Conservation (phyloP, 2,797 vertebrate species). For the Crocodylus rhombifer region DNA sequence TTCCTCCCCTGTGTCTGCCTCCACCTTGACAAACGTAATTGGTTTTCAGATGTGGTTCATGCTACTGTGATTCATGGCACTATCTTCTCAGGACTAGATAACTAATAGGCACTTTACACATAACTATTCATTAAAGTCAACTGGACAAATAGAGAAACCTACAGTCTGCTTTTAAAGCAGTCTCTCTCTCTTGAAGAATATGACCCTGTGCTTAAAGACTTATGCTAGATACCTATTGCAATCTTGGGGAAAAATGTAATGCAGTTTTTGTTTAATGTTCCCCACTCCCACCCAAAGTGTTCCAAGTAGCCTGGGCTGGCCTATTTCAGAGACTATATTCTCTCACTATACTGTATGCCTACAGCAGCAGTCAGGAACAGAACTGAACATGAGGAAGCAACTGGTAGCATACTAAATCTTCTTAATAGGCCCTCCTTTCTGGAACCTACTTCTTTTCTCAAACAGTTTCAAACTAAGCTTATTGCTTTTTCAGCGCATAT, state of each 20-base stretch:
- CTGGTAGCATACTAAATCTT: neutral
- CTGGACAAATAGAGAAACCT: neutral
- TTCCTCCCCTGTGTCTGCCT: neutral
- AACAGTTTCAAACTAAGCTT: neutral
- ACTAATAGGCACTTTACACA: neutral
- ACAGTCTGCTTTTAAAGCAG: neutral
- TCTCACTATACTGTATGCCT: neutral
- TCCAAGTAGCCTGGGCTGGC: neutral
- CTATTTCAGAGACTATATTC: neutral
- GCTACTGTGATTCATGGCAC: neutral
- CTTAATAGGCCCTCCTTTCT: neutral
- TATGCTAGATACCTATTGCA: neutral
- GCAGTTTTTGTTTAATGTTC: too few relatives aligned
- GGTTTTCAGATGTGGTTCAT: neutral
- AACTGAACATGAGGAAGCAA: neutral
- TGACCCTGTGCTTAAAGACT: neutral
- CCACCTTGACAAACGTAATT: neutral
- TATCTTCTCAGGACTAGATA: neutral
- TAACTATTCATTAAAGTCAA: neutral
- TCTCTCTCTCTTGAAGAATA: neutral
- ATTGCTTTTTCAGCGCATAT: neutral
- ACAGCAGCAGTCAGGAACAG: neutral
- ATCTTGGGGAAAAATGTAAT: neutral
- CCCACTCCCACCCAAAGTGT: too few relatives aligned
- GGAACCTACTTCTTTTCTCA: neutral